Evolutionary conservation across 2,888 invertebrate genomes (phyloP).

Genomic region (Andrena chrysosceles): DNA sequence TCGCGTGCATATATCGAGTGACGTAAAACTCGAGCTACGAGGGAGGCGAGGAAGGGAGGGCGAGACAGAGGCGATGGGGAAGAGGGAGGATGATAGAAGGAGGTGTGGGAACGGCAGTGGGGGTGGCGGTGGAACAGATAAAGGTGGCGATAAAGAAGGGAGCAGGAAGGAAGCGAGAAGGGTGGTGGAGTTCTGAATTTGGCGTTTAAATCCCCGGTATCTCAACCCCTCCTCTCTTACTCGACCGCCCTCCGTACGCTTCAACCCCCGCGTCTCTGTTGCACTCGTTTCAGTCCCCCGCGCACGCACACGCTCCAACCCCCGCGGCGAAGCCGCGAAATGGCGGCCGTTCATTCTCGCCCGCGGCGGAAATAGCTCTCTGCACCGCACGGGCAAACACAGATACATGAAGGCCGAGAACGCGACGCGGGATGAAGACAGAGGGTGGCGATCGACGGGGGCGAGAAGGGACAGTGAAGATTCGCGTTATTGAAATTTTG

Average conservation of each 20-base stretch:
- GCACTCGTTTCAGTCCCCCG: slow-evolving; percentile 9
- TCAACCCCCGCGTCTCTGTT: slow-evolving; percentile 28
- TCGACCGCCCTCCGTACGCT: slow-evolving; percentile 19
- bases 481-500: slow-evolving; percentile 67
- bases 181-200: slow-evolving; percentile 73
- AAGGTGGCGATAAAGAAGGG: slow-evolving; percentile 39
- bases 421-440: slow-evolving; percentile 1
- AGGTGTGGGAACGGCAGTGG: slow-evolving; percentile 36
- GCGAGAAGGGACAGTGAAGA: slow-evolving; percentile 21
- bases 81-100: slow-evolving; percentile 9
- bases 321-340: slow-evolving; percentile 70
- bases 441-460: neutral
- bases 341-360: slow-evolving; percentile 74
- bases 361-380: slow-evolving; percentile 56
- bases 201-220: slow-evolving; percentile 73
- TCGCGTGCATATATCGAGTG: slow-evolving; percentile 77
- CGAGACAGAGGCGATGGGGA: slow-evolving; percentile 35
- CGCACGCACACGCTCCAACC: slow-evolving; percentile 46
- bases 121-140: slow-evolving; percentile 28
- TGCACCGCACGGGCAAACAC: slow-evolving; percentile 27
- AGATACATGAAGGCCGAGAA: slow-evolving; percentile 33
- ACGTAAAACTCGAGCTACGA: slow-evolving; percentile 77
- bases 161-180: slow-evolving; percentile 40
- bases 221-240: slow-evolving; percentile 30
- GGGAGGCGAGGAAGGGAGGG: slow-evolving; percentile 52